These are phyloP conservation scores for Phoeniculus purpureus DNA, from an alignment of 2,797 vertebrate genomes.

Conservation along the genomic window DNA sequence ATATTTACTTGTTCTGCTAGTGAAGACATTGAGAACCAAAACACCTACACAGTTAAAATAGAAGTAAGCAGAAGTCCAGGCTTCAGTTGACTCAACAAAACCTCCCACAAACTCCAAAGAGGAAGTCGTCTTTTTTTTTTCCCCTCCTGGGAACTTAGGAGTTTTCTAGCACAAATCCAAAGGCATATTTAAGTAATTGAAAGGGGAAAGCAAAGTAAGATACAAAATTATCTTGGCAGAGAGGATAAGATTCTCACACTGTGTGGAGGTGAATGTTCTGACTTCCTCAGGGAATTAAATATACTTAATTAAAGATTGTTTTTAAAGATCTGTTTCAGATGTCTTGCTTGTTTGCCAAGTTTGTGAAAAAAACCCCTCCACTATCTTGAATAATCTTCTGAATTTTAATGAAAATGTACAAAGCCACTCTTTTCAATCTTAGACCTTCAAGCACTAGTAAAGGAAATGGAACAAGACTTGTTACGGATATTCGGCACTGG, in stretches of 20 bases:
- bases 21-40: background rate
- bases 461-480: background rate
- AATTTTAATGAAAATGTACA: background rate
- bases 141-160: fast-evolving
- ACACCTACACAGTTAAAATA: background rate
- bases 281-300: constrained; percentile 47
- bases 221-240: constrained; percentile 8
- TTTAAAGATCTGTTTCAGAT: constrained; percentile 45
- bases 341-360: constrained; percentile 7
- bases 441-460: background rate
- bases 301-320: constrained; percentile 30
- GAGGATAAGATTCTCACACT: constrained; percentile 18
- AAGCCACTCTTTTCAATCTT: background rate
- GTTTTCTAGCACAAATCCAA: constrained; percentile 38
- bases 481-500: background rate
- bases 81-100: constrained; percentile 17
- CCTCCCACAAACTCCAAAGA: background rate
- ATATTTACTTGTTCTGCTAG: background rate
- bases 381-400: background rate
- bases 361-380: background rate
- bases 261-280: background rate
- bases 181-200: constrained; percentile 15
- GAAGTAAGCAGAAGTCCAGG: background rate
- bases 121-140: background rate
- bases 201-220: background rate